Conservation (phyloP, 2,888 invertebrate species). For the Odontomyia ornata region DNA sequence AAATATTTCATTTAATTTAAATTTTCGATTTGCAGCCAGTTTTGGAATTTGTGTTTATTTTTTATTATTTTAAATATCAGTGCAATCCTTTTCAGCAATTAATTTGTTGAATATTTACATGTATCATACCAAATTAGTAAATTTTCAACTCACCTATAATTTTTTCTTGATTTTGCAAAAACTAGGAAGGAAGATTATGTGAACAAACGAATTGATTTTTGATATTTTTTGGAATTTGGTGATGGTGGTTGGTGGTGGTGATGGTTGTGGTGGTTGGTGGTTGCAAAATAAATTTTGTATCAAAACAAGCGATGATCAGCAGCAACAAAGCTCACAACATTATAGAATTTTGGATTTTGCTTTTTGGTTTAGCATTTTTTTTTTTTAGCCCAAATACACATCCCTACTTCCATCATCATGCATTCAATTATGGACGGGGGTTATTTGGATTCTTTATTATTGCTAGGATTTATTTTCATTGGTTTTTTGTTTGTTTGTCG, state of each 20-base stretch:
- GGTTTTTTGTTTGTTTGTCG: neutral
- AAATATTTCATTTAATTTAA: too few relatives aligned
- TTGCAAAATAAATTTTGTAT: neutral
- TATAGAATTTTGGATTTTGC: neutral
- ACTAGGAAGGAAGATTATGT: neutral
- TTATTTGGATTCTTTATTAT: constrained; percentile 7
- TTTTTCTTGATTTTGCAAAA: neutral
- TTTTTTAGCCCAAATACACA: constrained; percentile 31
- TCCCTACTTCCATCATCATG: constrained; percentile 41
- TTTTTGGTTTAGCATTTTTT: neutral
- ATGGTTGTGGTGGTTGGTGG: constrained; percentile 1
- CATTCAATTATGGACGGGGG: neutral
- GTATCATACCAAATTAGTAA: neutral
- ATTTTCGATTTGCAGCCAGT: too few relatives aligned
- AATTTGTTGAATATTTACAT: constrained; percentile 13
- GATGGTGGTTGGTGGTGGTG: neutral
- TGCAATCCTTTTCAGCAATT: neutral
- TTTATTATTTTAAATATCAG: neutral
- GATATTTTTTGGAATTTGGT: neutral
- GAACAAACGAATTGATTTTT: neutral
- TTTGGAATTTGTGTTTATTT: too few relatives aligned
- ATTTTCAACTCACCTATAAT: constrained; percentile 17
- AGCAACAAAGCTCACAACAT: constrained; percentile 36
- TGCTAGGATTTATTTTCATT: neutral
- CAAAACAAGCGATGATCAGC: constrained; percentile 29